Conservation (phyloP, 2,888 invertebrate genomes). For the Branchinecta sandiegonensis region DNA sequence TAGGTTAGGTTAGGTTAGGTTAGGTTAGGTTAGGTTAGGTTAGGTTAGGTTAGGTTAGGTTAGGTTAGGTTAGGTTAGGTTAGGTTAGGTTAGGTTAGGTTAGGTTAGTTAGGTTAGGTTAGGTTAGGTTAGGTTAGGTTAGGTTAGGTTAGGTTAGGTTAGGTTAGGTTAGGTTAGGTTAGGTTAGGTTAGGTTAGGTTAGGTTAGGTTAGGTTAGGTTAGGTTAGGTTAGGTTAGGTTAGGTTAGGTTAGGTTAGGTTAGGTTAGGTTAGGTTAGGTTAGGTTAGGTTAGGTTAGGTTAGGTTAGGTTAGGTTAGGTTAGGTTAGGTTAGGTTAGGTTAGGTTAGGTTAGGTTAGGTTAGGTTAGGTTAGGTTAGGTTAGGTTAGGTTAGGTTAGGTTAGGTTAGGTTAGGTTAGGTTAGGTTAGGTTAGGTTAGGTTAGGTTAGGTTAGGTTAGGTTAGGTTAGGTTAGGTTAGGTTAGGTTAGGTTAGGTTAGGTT, state of each 20-base stretch:
- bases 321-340: constrained; percentile 11
- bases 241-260: constrained; percentile 11
- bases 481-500: constrained; percentile 25
- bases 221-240: neutral
- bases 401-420: constrained; percentile 11
- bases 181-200: neutral
- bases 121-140: neutral
- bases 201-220: neutral
- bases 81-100: constrained; percentile 17
- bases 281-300: constrained; percentile 11
- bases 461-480: constrained; percentile 22
- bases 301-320: constrained; percentile 11
- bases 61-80: constrained; percentile 24
- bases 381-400: constrained; percentile 11
- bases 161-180: neutral
- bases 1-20: constrained; percentile 32
- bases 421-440: constrained; percentile 17
- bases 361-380: constrained; percentile 11
- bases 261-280: constrained; percentile 11
- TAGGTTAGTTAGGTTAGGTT: neutral
- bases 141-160: neutral
- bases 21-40: constrained; percentile 32
- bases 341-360: constrained; percentile 11
- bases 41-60: constrained; percentile 27
- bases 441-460: constrained; percentile 21